A percentile compares a stretch with the other conserved stretches of the same genome.
Conservation (phyloP, 2,113 vertebrate species). For the Mobula birostris region DNA sequence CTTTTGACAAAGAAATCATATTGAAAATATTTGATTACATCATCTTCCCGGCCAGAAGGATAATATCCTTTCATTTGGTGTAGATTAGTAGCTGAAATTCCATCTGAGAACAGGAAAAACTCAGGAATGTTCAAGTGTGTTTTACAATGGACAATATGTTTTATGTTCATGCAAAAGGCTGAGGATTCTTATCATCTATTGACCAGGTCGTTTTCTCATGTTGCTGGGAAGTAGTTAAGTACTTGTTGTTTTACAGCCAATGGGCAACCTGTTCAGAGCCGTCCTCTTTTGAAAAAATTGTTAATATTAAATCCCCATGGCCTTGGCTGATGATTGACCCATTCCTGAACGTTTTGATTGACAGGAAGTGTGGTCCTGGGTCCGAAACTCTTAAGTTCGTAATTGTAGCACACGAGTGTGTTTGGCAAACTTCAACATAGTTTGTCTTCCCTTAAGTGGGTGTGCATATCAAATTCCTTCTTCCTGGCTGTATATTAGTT, state of each 20-base stretch:
- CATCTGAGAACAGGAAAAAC: constrained; percentile 12
- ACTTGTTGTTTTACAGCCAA: neutral
- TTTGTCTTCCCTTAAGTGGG: neutral
- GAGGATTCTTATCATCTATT: neutral
- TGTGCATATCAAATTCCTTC: neutral
- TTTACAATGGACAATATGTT: neutral
- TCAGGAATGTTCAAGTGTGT: neutral
- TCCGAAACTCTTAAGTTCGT: neutral
- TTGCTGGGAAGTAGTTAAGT: neutral
- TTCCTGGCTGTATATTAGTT: neutral
- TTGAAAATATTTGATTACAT: constrained; percentile 24
- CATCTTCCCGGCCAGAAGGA: neutral
- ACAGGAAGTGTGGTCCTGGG: neutral
- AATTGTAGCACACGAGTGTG: constrained; percentile 9
- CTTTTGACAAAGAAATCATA: constrained; percentile 7
- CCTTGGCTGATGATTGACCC: constrained; percentile 2
- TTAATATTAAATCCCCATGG: neutral
- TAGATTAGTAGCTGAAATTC: constrained; percentile 21
- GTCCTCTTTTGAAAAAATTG: neutral
- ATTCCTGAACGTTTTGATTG: neutral
- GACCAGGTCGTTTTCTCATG: neutral
- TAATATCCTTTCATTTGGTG: constrained; percentile 25
- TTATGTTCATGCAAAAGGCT: neutral
- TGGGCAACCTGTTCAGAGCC: neutral
- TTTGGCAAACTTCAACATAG: constrained; percentile 10